Conservation (phyloP, 53 echinoderm and acorn worm species). For the Holothuria leucospilota region DNA sequence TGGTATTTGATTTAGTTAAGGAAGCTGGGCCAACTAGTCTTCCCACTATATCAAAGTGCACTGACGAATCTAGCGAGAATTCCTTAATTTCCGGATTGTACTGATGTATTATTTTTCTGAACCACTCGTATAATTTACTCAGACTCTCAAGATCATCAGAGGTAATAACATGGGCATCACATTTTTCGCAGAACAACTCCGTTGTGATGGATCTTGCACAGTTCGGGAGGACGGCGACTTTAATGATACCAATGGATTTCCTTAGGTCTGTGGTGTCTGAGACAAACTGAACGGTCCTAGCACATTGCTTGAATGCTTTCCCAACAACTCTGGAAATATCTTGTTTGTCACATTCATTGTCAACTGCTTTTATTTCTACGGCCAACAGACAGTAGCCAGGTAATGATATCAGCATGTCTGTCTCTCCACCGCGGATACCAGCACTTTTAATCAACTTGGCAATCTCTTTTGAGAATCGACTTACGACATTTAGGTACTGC, state of each 20-base stretch:
- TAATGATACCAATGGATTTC: not conserved
- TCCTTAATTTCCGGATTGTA: not conserved
- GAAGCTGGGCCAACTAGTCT: slow-evolving; percentile 12
- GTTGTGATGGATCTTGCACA: not conserved
- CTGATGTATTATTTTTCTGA: not conserved
- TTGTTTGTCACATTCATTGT: not conserved
- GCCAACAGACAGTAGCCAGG: not conserved
- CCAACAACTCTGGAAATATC: not conserved
- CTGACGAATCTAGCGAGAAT: not conserved
- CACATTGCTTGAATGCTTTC: not conserved
- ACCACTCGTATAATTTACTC: not conserved
- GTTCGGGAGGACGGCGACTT: slow-evolving; percentile 1
- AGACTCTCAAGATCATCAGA: slow-evolving; percentile 13
- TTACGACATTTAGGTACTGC: not conserved
- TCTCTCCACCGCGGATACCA: not conserved
- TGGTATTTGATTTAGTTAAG: not conserved
- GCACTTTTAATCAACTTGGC: not conserved
- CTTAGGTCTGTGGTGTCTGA: not conserved
- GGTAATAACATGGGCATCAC: not conserved
- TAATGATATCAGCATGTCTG: slow-evolving; percentile 5
- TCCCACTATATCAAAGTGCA: not conserved
- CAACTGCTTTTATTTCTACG: slow-evolving; percentile 6
- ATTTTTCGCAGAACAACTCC: not conserved
- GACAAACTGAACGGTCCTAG: not conserved
- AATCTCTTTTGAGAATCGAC: not conserved